Evolutionary conservation across 1,140 invertebrate genomes (phyloP).

Genomic region (Tetramorium simillimum): DNA sequence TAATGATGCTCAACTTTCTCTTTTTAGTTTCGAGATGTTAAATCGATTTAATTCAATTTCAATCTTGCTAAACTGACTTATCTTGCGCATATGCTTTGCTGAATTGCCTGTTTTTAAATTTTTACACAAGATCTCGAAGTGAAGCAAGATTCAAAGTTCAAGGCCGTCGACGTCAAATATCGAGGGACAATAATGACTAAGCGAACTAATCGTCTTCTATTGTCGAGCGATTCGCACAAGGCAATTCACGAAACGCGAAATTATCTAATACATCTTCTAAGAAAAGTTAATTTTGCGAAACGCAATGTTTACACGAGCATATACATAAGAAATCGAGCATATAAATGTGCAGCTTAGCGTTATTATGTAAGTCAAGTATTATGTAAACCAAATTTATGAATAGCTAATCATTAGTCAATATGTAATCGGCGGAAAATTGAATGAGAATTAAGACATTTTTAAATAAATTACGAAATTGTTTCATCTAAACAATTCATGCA

Average conservation of each 20-base stretch:
- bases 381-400: neutral
- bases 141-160: slow-evolving; percentile 5
- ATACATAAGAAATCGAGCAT: neutral
- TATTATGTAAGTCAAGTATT: neutral
- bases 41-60: neutral
- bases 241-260: neutral
- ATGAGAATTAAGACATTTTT: neutral
- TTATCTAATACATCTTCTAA: neutral
- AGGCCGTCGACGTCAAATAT: neutral
- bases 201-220: neutral
- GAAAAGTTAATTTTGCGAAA: neutral
- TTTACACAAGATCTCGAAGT: neutral
- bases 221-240: neutral
- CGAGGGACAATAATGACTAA: neutral
- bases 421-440: neutral
- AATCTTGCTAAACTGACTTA: neutral
- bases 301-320: neutral
- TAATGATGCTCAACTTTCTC: neutral
- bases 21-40: neutral
- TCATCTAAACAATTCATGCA: neutral
- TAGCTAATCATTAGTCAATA: neutral
- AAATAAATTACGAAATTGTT: neutral
- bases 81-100: neutral
- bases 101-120: neutral
- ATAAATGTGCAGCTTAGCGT: neutral